A percentile compares a stretch with the other conserved stretches of the same genome.
phyloP scores from a whole-genome alignment of 2,797 vertebrate genomes.

The Petrocephalus schoutedeni region DNA sequence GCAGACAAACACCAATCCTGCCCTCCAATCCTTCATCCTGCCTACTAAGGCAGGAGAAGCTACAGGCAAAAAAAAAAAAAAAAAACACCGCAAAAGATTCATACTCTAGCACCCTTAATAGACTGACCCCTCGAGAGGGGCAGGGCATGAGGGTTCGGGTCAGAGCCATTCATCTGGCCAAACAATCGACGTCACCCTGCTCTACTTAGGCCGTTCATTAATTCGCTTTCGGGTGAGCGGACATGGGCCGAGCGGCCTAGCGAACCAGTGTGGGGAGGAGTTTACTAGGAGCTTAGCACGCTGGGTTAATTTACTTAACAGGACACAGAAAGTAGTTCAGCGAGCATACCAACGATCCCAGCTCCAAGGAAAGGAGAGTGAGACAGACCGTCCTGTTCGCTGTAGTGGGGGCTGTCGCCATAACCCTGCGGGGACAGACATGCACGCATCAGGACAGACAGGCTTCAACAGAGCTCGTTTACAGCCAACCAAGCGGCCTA shows the following conservation, averaged over 20 bases:
- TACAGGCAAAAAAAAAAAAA: background rate
- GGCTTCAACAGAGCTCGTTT: background rate
- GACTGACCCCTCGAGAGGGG: constrained; percentile 15
- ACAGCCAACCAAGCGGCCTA: background rate
- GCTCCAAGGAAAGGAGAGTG: constrained; percentile 76
- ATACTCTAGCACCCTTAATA: constrained; percentile 19
- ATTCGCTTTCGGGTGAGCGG: background rate
- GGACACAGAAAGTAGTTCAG: background rate
- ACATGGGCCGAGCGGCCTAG: background rate
- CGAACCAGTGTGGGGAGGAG: background rate
- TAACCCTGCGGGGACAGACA: constrained; percentile 63
- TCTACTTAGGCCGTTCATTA: background rate
- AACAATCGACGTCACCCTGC: background rate
- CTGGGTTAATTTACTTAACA: background rate
- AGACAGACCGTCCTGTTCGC: constrained; percentile 70
- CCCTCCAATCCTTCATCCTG: background rate
- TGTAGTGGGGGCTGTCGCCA: constrained; percentile 73
- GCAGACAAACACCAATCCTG: constrained; percentile 55
- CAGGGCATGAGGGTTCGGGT: background rate
- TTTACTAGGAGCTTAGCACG: background rate
- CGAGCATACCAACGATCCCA: constrained; percentile 74
- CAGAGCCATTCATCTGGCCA: background rate
- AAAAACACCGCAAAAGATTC: background rate
- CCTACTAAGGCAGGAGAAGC: constrained; percentile 2
- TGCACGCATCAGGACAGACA: background rate